phyloP scores from a whole-genome alignment of 1,140 invertebrate species.

The Drosophila ironensis region DNA sequence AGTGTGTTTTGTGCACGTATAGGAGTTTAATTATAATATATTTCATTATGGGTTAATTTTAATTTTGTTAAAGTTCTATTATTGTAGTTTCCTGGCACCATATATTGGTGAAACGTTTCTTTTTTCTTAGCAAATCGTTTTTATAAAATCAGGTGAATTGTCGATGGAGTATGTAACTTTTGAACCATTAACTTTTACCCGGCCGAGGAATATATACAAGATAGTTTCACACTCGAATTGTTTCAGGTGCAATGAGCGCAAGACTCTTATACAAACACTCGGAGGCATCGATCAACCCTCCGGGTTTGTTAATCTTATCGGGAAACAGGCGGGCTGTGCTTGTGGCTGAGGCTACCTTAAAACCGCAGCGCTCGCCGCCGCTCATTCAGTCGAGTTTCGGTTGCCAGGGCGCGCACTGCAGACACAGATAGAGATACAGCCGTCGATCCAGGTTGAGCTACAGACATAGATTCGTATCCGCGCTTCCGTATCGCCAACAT shows the following conservation, averaged over 20 bases:
- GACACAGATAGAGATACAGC: slow-evolving; percentile 9
- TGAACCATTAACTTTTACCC: background rate
- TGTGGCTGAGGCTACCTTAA: too few relatives aligned
- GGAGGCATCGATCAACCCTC: slow-evolving; percentile 34
- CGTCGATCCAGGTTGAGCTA: slow-evolving; percentile 23
- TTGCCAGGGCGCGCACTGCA: slow-evolving; percentile 48
- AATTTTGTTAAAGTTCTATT: too few relatives aligned
- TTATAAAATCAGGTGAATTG: too few relatives aligned
- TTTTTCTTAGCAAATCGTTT: too few relatives aligned
- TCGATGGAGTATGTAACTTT: too few relatives aligned
- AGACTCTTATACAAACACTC: slow-evolving; percentile 33
- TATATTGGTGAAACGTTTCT: background rate
- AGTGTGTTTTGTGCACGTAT: background rate
- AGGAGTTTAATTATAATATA: background rate
- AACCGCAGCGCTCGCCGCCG: slow-evolving; percentile 13
- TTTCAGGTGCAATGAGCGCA: background rate
- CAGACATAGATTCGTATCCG: too few relatives aligned
- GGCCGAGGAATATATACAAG: background rate
- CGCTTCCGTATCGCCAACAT: slow-evolving; percentile 37
- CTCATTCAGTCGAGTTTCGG: slow-evolving; percentile 59
- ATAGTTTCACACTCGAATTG: background rate
- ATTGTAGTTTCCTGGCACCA: too few relatives aligned
- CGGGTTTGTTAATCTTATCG: slow-evolving; percentile 72
- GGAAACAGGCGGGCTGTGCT: too few relatives aligned
- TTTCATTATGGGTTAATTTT: too few relatives aligned